Conservation (phyloP, 2,888 invertebrate species). For the Hypercompe scribonia region DNA sequence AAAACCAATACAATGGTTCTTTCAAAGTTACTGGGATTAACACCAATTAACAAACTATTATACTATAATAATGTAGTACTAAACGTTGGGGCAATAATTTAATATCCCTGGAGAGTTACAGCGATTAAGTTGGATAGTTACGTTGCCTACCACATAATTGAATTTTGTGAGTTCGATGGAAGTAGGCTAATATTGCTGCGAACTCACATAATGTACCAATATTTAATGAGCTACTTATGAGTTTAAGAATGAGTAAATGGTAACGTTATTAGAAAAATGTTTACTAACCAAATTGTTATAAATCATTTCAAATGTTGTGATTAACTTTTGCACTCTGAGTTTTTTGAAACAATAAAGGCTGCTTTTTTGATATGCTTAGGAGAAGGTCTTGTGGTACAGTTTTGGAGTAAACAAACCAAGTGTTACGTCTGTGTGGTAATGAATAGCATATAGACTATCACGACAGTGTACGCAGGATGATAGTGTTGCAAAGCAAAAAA, state of each 20-base stretch:
- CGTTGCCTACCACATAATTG: slow-evolving; percentile 35
- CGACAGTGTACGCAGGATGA: no score
- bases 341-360: neutral
- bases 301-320: neutral
- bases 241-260: neutral
- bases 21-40: slow-evolving; percentile 1
- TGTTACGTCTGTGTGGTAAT: no score
- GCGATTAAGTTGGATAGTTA: slow-evolving; percentile 36
- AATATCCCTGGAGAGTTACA: slow-evolving; percentile 30
- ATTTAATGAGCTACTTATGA: neutral
- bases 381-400: no score
- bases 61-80: slow-evolving; percentile 17
- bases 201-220: neutral
- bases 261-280: neutral
- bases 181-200: neutral
- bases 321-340: neutral
- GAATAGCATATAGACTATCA: no score
- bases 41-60: slow-evolving; percentile 27
- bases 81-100: slow-evolving; percentile 33
- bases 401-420: no score
- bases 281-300: neutral
- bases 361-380: no score
- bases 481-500: no score
- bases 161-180: slow-evolving; percentile 23
- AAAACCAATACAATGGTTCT: neutral